Evolutionary conservation across 2,888 invertebrate genomes (phyloP).

Genomic region (Gastrophysa polygoni): DNA sequence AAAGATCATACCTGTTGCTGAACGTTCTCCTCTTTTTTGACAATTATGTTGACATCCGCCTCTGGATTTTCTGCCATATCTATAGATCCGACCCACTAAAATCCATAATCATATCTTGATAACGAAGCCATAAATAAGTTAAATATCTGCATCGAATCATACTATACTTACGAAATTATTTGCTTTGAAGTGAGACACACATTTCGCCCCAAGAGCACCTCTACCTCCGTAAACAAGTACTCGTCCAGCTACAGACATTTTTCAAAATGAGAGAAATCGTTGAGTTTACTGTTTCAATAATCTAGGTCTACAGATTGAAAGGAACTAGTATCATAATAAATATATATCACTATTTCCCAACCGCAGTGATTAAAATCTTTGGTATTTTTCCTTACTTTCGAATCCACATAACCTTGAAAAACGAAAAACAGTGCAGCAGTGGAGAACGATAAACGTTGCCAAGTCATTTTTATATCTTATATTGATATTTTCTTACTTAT

Average conservation of each 20-base stretch:
- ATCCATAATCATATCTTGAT: conserved; percentile 10
- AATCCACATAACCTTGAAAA: background rate
- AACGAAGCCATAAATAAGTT: no score
- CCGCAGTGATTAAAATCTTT: background rate
- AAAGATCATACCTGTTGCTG: conserved; percentile 64
- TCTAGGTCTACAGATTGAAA: background rate
- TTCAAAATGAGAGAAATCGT: background rate
- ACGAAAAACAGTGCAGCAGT: background rate
- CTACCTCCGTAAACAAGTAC: conserved; percentile 94
- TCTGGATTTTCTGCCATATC: conserved; percentile 58
- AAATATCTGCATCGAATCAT: no score
- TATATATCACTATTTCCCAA: background rate
- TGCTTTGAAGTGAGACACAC: conserved; percentile 87
- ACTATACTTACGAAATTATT: conserved; percentile 83
- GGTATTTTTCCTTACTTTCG: background rate
- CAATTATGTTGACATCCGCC: conserved; percentile 89
- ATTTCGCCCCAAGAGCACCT: conserved; percentile 91
- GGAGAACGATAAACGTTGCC: background rate
- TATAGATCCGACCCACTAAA: conserved; percentile 57
- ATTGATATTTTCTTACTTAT: no score
- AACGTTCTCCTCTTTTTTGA: conserved; percentile 79
- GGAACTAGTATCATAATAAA: background rate
- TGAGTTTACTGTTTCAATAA: background rate
- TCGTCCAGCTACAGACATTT: conserved; percentile 61
- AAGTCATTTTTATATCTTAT: background rate